Percentiles rank a stretch among this genome's conserved stretches.
Conservation (phyloP, 2,888 invertebrate species). For the Drosophila mercatorum region DNA sequence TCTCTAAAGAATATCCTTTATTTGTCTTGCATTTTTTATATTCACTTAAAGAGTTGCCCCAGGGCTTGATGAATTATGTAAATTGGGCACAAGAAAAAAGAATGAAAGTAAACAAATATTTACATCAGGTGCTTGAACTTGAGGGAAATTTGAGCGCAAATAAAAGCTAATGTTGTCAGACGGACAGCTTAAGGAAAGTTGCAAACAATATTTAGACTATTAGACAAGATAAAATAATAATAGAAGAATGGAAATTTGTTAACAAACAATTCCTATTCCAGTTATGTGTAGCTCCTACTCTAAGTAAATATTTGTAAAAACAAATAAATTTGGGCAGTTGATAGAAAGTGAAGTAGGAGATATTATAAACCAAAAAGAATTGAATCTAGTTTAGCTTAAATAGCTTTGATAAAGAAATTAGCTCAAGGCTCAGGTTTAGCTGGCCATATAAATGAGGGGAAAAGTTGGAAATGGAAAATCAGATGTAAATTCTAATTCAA, state of each 20-base stretch:
- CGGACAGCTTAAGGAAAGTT: not conserved
- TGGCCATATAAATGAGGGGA: not conserved
- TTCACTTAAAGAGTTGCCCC: constrained; percentile 26
- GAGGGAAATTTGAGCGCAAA: not conserved
- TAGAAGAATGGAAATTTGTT: not conserved
- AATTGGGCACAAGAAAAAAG: constrained; percentile 11
- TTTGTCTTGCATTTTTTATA: constrained; percentile 13
- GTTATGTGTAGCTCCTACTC: no score
- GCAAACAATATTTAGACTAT: not conserved
- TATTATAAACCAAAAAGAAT: not conserved
- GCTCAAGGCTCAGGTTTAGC: not conserved
- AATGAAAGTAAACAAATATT: constrained; percentile 18
- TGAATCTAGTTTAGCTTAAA: no score
- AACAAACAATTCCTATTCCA: no score
- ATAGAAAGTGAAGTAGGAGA: no score
- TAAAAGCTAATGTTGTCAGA: not conserved
- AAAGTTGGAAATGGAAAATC: not conserved
- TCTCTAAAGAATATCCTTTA: constrained; percentile 18
- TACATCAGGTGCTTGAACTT: constrained; percentile 13
- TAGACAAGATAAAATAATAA: not conserved
- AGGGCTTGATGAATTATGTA: constrained; percentile 29
- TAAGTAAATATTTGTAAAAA: no score
- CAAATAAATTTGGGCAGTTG: no score
- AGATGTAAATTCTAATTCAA: no score
- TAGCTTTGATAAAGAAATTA: not conserved